Base-by-base conservation (phyloP, 2,797 vertebrate genomes). In the Pseudochromis fuscus region DNA sequence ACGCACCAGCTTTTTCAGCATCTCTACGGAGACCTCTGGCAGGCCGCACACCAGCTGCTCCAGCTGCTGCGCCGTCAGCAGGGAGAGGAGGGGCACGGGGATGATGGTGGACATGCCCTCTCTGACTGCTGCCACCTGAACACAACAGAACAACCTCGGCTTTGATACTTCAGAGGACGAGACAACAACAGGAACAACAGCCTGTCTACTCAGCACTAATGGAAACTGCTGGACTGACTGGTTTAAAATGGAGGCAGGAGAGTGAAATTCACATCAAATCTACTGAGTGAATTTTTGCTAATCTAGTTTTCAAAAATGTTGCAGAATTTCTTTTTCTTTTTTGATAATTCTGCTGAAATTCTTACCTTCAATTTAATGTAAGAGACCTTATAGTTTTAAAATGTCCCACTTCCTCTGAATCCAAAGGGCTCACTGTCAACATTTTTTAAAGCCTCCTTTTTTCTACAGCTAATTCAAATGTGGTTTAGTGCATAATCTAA, bases 91-190 rank as follows among this genome's bases (percentile, higher is more conserved):
- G 33, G 95, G 94, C 67, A 95, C 92, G 0, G 95, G 95, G 87
- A 95, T 93, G 90, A 95, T 95, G 80, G 90, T 91, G 80, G 94
- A 95, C 95, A 95, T 95, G 82, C 95, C 95, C 76, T 94, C 92
- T 79, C 94, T 91, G 85, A 95, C 91, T 27, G 94, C 93, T 13
- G 89, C 87, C 85, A 94, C 93, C 95, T 95, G 90, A 77, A 86
- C 67, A 79, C 55, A 62, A 76, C 80, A 86, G 53, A 82, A 45
- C 79, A 61, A 58, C 24, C 28, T 84, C 53, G 62, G 78, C 86
- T 87, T 87, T 88, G 81, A 84, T 81, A 51, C 72, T 74, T 75
- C 72, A 67, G 60, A 81, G 69, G 63, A 35, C 3, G 4, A 71
- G 61, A 83, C 60, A 49, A 70, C 49, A 59, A 57, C 48, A 24